Evolutionary conservation across 2,797 vertebrate genomes (phyloP), one percentile per base, ranked within the genome.

Genomic region (Eurystomus glaucurus): DNA sequence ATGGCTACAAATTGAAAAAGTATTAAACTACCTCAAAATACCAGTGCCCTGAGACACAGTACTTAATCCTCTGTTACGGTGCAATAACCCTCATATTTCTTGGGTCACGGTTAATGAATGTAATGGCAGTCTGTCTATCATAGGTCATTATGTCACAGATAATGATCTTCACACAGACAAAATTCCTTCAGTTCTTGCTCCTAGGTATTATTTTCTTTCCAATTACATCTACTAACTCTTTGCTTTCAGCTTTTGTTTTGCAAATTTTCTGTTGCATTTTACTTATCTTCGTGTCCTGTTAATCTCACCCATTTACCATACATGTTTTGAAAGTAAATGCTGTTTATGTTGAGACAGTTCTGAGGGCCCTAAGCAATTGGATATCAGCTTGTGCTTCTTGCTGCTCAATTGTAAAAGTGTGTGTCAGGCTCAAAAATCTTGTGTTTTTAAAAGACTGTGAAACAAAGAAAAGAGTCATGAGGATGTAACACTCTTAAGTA

Each of bases 41-140:
- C 79, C 77, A 48, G 21, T 76, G 43, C 43, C 54, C 41, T 58
- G 66, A 87, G 74, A 87, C 10, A 6, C 37, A 76, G 74, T 23
- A 72, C 48, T 93, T 94, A 69, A 78, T 92, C 65, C 57, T 76
- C 81, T 68, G 25, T 69, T 86, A 78, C 39, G n/a, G 74, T 92
- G 74, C 62, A 84, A 76, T 94, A 94, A 95, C 79, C 65, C 51
- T 92, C 10, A 82, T 90, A 96, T 94, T 93, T 92, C 93, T 90
- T 79, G 85, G 41, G 79, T 93, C 50, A 19, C 0, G 0, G 89
- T 92, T 96, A 90, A 92, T 86, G 61, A 94, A 33, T 55, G 29
- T 74, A 84, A 61, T 51, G 58, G 43, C 58, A 72, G n/a, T 69
- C 58, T 1, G 10, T 90, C 94, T 50, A 4, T 95, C 77, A 81